Evolutionary conservation across 1,140 invertebrate genomes (phyloP), one percentile per base, ranked within the genome.

Genomic region (Trachymyrmex septentrionalis): DNA sequence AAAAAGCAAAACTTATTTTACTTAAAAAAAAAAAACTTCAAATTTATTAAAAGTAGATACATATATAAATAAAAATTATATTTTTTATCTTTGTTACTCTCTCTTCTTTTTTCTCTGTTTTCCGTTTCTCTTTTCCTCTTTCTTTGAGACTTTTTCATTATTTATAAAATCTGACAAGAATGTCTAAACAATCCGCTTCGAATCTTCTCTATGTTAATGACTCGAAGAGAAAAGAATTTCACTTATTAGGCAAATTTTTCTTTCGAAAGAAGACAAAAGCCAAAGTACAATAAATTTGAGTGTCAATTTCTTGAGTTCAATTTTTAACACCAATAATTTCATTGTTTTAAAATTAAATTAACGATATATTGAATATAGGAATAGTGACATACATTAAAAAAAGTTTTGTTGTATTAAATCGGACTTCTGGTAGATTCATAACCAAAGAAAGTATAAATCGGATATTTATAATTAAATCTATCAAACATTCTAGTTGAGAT

Each of bases 181-280:
- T 19, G 16, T 64, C 2, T 6, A 64, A 64, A 27, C 16, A 64
- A 44, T 30, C 19, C 14, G 0, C 44, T 48, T 27, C 9, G 21
- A 27, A 63, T 3, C 21, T 63, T n/a, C 59, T 50, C 24, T 63
- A n/a, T 44, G 57, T 64, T 64, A 48, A 3, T 66, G 27, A 78
- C 6, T 48, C 7, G 75, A 78, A 77, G 24, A 78, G 24, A 24
- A 48, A 78, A 44, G 75, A 64, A 78, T 78, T 50, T 64, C 16
- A 44, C 44, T 48, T 50, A 38, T 48, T n/a, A 50, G 19, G 12
- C 24, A 3, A 78, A 78, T 78, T 78, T 78, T 78, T 78, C 59
- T 78, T 78, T 34, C 21, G 16, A 30, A 63, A 44, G 16, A 19
- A 24, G n/a, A 53, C 10, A 10, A 44, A 44, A 76, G 19, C 16